These are phyloP conservation scores for Smittia aterrima DNA, from an alignment of 2,888 invertebrate genomes.

Conservation along the genomic window DNA sequence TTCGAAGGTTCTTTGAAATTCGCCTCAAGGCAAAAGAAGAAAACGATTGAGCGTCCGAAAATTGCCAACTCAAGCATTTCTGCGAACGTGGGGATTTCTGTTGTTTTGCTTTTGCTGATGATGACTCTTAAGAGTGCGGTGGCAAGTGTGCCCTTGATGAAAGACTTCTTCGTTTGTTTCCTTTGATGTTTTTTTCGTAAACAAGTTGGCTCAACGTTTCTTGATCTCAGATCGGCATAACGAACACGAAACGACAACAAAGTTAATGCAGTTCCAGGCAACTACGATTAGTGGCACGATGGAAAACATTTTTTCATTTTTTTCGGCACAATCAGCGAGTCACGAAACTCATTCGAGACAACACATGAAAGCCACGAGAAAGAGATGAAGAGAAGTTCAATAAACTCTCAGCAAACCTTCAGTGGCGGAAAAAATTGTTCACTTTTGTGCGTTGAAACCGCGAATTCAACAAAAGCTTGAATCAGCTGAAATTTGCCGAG, in stretches of 20 bases:
- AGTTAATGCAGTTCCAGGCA: too few relatives aligned
- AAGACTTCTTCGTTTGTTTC: conserved; percentile 27
- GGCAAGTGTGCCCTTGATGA: conserved; percentile 17
- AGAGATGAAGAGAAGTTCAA: conserved; percentile 14
- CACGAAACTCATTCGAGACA: background rate
- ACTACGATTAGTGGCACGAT: too few relatives aligned
- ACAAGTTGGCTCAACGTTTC: background rate
- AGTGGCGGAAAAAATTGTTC: conserved; percentile 17
- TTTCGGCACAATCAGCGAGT: too few relatives aligned
- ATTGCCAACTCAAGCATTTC: background rate
- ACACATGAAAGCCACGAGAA: background rate
- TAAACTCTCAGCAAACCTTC: background rate
- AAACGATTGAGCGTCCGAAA: too few relatives aligned
- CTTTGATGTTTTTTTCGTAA: background rate
- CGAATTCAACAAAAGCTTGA: background rate
- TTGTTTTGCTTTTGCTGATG: background rate
- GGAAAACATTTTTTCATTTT: too few relatives aligned
- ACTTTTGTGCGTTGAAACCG: background rate
- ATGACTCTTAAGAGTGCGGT: background rate
- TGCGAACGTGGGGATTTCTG: conserved; percentile 7
- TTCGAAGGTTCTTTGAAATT: too few relatives aligned
- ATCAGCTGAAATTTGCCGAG: conserved; percentile 13
- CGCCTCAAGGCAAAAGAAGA: too few relatives aligned
- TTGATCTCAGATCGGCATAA: background rate
- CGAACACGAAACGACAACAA: too few relatives aligned